Base-by-base conservation (phyloP, 2,113 vertebrate genomes). In the Pangasianodon gigas region DNA sequence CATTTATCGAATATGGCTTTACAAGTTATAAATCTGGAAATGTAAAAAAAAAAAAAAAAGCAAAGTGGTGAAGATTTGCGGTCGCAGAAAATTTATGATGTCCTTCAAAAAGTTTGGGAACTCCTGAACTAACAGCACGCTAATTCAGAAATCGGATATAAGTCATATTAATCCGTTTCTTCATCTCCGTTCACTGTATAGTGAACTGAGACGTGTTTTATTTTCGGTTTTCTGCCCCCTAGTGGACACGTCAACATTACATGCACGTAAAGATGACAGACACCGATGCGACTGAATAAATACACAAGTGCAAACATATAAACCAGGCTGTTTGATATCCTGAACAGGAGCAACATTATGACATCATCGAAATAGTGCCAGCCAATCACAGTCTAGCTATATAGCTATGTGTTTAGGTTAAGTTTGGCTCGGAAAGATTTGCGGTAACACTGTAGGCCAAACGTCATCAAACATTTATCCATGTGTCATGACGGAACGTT, bases 361-460 rank as follows among this genome's bases (percentile, higher is more conserved):
- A 82, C 48, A 48, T 79, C 44, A 79, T 79, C 74, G 24, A 14
- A 79, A 48, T 1, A 54, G 14, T 7, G 1, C 4, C 24, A 79
- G 71, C 37, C 71, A 44, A 75, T 75, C 44, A 48, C 7, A 26
- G 77, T 18, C 48, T n/a, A 52, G 48, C 4, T 80, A 81, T 0
- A 3, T 54, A 16, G 11, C 29, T 54, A 32, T 32, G 48, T 19
- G 46, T 54, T 32, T 19, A 81, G 46, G 4, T 29, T 51, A 7
- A 51, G 3, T 19, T 24, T 18, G 4, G n/a, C 32, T 18, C 32
- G 6, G 16, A 37, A 37, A 24, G 41, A 10, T 21, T 46, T 77
- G 18, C 3, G 4, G 41, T 18, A 19, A n/a, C 0, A n/a, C 29
- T n/a, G 10, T 4, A 13, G 10, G 1, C 5, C 1, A 8, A 71